Percentiles rank a stretch among this genome's conserved stretches.
phyloP scores from a whole-genome alignment of 2,797 vertebrate species.

The Sciaenops ocellatus region DNA sequence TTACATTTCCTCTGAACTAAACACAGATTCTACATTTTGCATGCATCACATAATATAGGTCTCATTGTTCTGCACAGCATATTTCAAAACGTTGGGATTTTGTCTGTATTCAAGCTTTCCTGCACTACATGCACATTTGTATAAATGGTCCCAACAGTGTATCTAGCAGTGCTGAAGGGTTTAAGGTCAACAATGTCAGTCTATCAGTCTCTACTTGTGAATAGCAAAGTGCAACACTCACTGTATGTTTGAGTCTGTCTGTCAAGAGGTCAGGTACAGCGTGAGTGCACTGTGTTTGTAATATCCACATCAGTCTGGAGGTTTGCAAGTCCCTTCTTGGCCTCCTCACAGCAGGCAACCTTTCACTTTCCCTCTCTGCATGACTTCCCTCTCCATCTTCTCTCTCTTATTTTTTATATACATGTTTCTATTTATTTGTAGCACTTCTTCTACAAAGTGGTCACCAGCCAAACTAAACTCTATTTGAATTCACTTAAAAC shows the following conservation, averaged over 20 bases:
- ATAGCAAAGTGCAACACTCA: neutral
- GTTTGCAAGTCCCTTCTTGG: neutral
- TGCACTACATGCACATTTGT: neutral
- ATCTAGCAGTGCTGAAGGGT: neutral
- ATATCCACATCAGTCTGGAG: neutral
- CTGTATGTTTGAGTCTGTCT: neutral
- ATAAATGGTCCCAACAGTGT: neutral
- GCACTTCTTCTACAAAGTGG: neutral
- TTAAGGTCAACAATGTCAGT: conserved; percentile 12
- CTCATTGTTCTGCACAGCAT: neutral
- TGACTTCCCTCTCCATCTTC: neutral
- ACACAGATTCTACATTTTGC: neutral
- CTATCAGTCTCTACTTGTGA: neutral
- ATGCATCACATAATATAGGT: neutral
- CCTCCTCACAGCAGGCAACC: neutral
- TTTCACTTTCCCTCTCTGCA: conserved; percentile 13
- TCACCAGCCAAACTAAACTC: conserved; percentile 50
- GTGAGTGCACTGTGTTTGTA: conserved; percentile 3
- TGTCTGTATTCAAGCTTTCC: neutral
- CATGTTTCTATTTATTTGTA: conserved; percentile 20
- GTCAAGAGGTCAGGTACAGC: conserved; percentile 22
- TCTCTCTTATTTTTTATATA: conserved; percentile 16
- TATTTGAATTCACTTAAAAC: conserved; percentile 42
- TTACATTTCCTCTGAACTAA: neutral
- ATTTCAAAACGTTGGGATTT: neutral